Evolutionary conservation across 2,888 invertebrate genomes (phyloP).

Genomic region (Sceliomorpha sp.): DNA sequence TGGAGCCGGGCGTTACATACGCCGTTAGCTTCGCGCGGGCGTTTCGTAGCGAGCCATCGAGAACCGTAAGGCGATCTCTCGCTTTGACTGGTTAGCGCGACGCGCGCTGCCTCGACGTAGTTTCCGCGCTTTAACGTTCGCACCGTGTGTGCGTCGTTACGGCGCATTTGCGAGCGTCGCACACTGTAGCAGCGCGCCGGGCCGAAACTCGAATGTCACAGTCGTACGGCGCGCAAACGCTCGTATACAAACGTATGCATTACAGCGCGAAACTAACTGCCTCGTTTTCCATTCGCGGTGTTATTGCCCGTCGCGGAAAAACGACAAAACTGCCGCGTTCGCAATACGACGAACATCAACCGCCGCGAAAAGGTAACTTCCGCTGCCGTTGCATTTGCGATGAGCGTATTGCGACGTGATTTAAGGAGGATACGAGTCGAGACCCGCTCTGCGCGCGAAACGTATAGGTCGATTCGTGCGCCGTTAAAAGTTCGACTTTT

Average conservation of each 20-base stretch:
- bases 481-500: no score
- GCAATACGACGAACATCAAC: background rate
- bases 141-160: constrained; percentile 58
- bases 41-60: constrained; percentile 4
- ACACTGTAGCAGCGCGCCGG: no score
- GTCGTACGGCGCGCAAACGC: constrained; percentile 18
- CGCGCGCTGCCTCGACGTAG: constrained; percentile 4
- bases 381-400: no score
- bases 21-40: constrained; percentile 2
- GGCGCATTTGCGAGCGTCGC: constrained; percentile 57
- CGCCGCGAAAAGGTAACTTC: background rate
- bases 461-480: no score
- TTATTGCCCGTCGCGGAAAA: constrained; percentile 15
- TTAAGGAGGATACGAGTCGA: no score
- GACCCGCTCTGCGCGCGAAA: no score
- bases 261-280: constrained; percentile 17
- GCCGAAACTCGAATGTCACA: constrained; percentile 15
- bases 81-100: constrained; percentile 34
- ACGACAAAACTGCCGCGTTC: constrained; percentile 2
- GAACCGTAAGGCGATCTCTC: constrained; percentile 55
- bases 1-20: background rate
- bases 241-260: constrained; percentile 21
- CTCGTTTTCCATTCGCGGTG: constrained; percentile 16
- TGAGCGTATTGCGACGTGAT: no score
- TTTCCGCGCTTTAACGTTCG: constrained; percentile 59